Percentiles rank a stretch among this genome's conserved stretches.
These are phyloP conservation scores for Venustaconcha ellipsiformis DNA, from an alignment of 1,140 invertebrate genomes.

Conservation along the genomic window DNA sequence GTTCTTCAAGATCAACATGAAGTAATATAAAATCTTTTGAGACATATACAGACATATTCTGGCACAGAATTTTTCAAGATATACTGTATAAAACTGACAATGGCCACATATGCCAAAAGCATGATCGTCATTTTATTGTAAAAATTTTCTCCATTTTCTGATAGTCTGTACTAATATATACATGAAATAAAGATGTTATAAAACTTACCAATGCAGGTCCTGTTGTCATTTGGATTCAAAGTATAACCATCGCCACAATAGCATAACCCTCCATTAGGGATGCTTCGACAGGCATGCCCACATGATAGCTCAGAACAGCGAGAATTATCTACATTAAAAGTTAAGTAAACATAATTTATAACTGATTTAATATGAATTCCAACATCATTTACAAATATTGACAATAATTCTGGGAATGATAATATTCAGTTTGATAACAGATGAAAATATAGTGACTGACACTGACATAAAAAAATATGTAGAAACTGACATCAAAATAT, in stretches of 20 bases:
- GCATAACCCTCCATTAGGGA: conserved; percentile 88
- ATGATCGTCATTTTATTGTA: too few species aligned
- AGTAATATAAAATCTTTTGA: too few species aligned
- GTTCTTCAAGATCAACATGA: too few species aligned
- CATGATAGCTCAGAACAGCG: conserved; percentile 83
- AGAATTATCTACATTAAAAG: conserved; percentile 17
- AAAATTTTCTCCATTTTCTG: too few species aligned
- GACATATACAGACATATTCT: too few species aligned
- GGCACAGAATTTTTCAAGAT: neutral
- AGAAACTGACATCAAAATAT: too few species aligned
- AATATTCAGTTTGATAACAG: neutral
- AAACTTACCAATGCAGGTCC: conserved; percentile 82
- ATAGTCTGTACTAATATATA: too few species aligned
- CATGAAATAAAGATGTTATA: neutral
- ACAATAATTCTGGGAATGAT: neutral
- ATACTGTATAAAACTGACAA: neutral
- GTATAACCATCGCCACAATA: conserved; percentile 83
- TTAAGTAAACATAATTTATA: neutral
- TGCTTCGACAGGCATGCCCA: conserved; percentile 90
- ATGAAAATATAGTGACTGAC: too few species aligned
- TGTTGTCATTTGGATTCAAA: conserved; percentile 81
- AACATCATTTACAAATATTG: too few species aligned
- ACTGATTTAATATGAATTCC: neutral
- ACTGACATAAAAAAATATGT: too few species aligned
- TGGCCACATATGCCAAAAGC: neutral